A percentile compares a stretch with the other conserved stretches of the same genome.
Evolutionary conservation across 2,113 vertebrate species (phyloP).

Genomic region (Laticauda colubrina): DNA sequence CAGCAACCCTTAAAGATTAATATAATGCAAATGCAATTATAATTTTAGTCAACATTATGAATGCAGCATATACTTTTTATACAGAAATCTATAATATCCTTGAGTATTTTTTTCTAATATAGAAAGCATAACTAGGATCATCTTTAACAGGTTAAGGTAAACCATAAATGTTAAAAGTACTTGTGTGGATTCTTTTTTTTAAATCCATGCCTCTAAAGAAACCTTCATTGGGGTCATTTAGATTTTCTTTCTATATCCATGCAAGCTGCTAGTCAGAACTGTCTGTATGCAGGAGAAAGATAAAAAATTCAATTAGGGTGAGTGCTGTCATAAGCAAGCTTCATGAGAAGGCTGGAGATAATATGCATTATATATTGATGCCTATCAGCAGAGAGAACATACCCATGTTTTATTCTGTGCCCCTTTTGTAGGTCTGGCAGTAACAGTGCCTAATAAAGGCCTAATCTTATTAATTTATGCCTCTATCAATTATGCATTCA

Average conservation of each 20-base stretch:
- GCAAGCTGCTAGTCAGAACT: slow-evolving; percentile 74
- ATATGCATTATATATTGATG: slow-evolving; percentile 89
- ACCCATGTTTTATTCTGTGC: slow-evolving; percentile 79
- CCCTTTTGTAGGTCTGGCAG: slow-evolving; percentile 83
- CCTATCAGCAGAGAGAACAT: slow-evolving; percentile 77
- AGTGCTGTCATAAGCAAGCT: slow-evolving; percentile 76
- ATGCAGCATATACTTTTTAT: slow-evolving; percentile 17
- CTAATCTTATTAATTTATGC: slow-evolving; percentile 94
- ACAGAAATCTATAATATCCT: slow-evolving; percentile 25
- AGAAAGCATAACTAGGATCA: slow-evolving; percentile 38
- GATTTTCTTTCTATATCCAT: slow-evolving; percentile 64
- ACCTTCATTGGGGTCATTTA: slow-evolving; percentile 66
- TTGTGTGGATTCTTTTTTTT: slow-evolving; percentile 56
- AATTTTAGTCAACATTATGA: slow-evolving; percentile 1
- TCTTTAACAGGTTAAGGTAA: slow-evolving; percentile 45
- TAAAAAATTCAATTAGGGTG: slow-evolving; percentile 86
- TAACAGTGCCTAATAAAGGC: slow-evolving; percentile 77
- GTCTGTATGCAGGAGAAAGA: slow-evolving; percentile 80
- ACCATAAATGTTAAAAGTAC: slow-evolving; percentile 42
- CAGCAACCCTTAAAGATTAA: background rate
- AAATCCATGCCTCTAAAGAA: slow-evolving; percentile 58
- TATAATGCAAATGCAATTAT: slow-evolving; percentile 12
- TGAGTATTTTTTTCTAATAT: slow-evolving; percentile 33
- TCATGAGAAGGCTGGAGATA: slow-evolving; percentile 82
- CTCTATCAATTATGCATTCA: slow-evolving; percentile 92